Base-by-base conservation (phyloP, 1,140 invertebrate genomes). In the Drosophila bipectinata region DNA sequence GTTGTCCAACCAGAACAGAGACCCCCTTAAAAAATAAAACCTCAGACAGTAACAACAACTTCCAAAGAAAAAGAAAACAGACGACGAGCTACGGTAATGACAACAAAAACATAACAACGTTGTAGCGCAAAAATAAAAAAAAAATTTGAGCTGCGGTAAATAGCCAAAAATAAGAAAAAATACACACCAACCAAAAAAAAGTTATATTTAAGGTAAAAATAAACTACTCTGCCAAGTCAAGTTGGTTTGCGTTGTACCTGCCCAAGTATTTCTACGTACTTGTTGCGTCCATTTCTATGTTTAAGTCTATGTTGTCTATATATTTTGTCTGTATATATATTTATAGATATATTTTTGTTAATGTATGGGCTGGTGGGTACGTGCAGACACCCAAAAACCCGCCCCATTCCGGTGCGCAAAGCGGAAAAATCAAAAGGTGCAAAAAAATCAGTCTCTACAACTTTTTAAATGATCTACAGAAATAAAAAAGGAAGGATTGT, bases 301-400 rank as follows among this genome's bases (percentile, higher is more conserved):
- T 63, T 52, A 71, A 71, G 53, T 71, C 63, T 59, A 58, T 69
- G 64, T 24, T 49, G 52, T 66, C 47, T 30, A 14, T 14, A 12
- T 62, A 37, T 63, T 18, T 52, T 52, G 34, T 44, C 21, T 24
- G 6, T 14, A 44, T 44, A 44, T 18, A 18, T 34, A 32, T 30
- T 7, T 57, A 44, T 8, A 8, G n/a, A 44, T 47, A 9, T 47
- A 24, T 45, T 3, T 44, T 28, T 44, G 26, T 18, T 15, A 55
- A 30, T 21, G 47, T 30, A 24, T 47, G 21, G 45, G 18, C 41
- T 39, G 68, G 72, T 68, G 34, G 51, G 60, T 76, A 61, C 73
- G 72, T 77, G 73, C 73, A 76, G 73, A 77, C 73, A 76, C 73
- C 73, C 73, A 77, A 77, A 75, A 76, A 75, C 62, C 72, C 72